Evolutionary conservation across 2,113 vertebrate species (phyloP), one percentile per base, ranked within the genome.

Genomic region (Cololabis saira): DNA sequence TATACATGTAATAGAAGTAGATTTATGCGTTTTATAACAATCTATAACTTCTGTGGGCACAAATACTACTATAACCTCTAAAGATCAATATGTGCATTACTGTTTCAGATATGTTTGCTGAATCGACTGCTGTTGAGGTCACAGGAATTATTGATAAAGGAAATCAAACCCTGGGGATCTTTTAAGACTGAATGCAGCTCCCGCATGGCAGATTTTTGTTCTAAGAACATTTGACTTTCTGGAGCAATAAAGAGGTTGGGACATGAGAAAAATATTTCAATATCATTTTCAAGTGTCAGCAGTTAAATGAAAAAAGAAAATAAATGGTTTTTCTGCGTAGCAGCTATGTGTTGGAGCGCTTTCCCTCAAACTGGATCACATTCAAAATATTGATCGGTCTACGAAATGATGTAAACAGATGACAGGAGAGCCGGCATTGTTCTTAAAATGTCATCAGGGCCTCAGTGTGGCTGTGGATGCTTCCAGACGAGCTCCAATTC

Each of bases 251-350:
- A 71, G 68, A 82, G 42, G 61, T 53, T 42, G 12, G 47, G 66
- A 65, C 66, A 86, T 74, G 7, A 60, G 65, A 37, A 70, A 40
- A 51, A 59, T 45, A 55, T 74, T 80, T 74, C 60, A 54, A 24
- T 30, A 50, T 48, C n/a, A 42, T 66, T 67, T 76, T 72, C 56
- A 76, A 27, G 68, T 83, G 78, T 75, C 77, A 81, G 65, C 50
- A 53, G 74, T 67, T 80, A 69, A 74, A 79, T 60, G 72, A 73
- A 79, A 56, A 71, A 76, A 84, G 71, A 51, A 80, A 82, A 75
- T 40, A 43, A 17, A 42, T 50, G 14, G 43, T 45, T 17, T 58
- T 42, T 80, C 69, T 61, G 43, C n/a, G 41, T 52, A 56, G 79
- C 69, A 52, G 62, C 24, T 52, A 64, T 37, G 33, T 37, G 44